Conservation (phyloP, 2,797 vertebrate species). For the Gastrophryne carolinensis region DNA sequence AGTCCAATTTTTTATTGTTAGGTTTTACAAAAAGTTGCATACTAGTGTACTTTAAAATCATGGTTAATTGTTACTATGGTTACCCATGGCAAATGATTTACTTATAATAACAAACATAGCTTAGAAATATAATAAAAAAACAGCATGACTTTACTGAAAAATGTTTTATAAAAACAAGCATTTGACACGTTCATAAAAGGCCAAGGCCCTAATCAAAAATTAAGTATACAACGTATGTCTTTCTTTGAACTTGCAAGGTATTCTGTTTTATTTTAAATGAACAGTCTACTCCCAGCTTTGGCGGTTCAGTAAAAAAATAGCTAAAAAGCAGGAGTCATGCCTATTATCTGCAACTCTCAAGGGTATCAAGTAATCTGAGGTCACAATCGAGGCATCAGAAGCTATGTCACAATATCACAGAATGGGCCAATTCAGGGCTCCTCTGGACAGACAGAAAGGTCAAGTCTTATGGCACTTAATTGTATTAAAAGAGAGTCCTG, state of each 20-base stretch:
- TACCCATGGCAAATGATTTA: not conserved
- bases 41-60: not conserved
- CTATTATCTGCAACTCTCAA: constrained; percentile 87
- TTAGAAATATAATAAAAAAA: not conserved
- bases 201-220: not conserved
- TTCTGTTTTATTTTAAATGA: not conserved
- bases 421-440: constrained; percentile 78
- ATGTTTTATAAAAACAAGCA: not conserved
- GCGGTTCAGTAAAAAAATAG: constrained; percentile 62
- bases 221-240: not conserved
- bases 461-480: constrained; percentile 75
- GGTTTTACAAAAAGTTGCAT: no score
- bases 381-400: constrained; percentile 82
- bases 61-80: not conserved
- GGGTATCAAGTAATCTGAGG: constrained; percentile 82
- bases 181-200: not conserved
- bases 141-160: not conserved
- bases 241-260: not conserved
- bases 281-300: constrained; percentile 58
- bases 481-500: constrained; percentile 74
- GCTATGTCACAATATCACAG: constrained; percentile 82
- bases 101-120: not conserved
- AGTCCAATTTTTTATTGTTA: no score
- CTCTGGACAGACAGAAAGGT: constrained; percentile 75
- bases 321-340: constrained; percentile 88